A percentile compares a stretch with the other conserved stretches of the same genome.
These are phyloP conservation scores for Parelbella ahira DNA, from an alignment of 2,888 invertebrate genomes.

Conservation along the genomic window DNA sequence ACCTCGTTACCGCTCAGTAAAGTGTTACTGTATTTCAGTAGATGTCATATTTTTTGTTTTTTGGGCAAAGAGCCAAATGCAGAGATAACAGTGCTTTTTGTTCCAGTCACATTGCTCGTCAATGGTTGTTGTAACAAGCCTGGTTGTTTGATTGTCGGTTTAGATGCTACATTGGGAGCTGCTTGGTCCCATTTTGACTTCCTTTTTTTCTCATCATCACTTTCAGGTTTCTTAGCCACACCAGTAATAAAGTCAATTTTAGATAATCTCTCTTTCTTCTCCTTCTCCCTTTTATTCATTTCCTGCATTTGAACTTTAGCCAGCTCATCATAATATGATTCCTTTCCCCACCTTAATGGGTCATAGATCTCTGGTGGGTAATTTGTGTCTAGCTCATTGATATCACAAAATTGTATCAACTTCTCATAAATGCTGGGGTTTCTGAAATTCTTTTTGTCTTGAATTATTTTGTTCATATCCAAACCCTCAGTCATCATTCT, in stretches of 20 bases:
- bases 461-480: constrained; percentile 94
- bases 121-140: constrained; percentile 87
- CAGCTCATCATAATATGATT: constrained; percentile 96
- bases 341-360: constrained; percentile 94
- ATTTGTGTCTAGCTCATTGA: constrained; percentile 98
- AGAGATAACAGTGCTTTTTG: constrained; percentile 95
- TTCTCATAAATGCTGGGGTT: constrained; percentile 99
- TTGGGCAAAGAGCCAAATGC: constrained; percentile 95
- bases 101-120: constrained; percentile 91
- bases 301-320: constrained; percentile 93
- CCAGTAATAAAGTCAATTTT: constrained; percentile 93
- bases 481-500: constrained; percentile 88
- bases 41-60: constrained; percentile 74
- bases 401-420: constrained; percentile 94
- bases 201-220: constrained; percentile 89
- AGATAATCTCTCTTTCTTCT: constrained; percentile 89
- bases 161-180: constrained; percentile 79
- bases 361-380: constrained; percentile 97
- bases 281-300: constrained; percentile 95
- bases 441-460: constrained; percentile 94
- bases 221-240: constrained; percentile 82
- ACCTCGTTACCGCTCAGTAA: too few relatives aligned
- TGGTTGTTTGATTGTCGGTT: constrained; percentile 83
- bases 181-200: constrained; percentile 97
- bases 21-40: too few relatives aligned